These are phyloP conservation scores for Pseudomyrmex dendroicus DNA, from an alignment of 1,140 invertebrate species.

Conservation along the genomic window DNA sequence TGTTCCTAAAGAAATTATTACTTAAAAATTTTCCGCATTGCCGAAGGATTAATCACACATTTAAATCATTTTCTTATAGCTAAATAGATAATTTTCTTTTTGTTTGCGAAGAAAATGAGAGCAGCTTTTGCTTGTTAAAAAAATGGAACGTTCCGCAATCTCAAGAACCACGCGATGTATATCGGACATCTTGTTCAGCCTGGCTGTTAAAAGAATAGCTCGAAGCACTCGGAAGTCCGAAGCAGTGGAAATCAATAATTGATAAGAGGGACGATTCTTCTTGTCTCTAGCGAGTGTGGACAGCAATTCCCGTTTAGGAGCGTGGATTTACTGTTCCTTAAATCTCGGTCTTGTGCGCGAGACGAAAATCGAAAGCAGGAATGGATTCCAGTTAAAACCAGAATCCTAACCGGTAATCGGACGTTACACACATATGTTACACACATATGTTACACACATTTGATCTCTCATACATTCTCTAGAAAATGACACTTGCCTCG, in stretches of 20 bases:
- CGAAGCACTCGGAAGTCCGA: constrained; percentile 42
- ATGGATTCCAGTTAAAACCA: constrained; percentile 8
- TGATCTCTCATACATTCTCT: background rate
- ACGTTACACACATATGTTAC: too few species aligned
- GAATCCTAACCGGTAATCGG: background rate
- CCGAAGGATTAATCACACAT: too few species aligned
- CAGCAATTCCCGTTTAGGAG: constrained; percentile 31
- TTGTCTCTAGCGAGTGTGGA: constrained; percentile 48
- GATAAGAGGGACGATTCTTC: constrained; percentile 56
- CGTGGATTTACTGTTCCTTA: constrained; percentile 38
- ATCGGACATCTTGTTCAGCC: constrained; percentile 33
- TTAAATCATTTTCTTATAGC: too few species aligned
- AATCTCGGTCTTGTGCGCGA: background rate
- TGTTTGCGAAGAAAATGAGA: background rate
- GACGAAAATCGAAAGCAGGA: constrained; percentile 12
- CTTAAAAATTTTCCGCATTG: too few species aligned
- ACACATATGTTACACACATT: background rate
- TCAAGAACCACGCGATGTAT: background rate
- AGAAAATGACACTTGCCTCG: too few species aligned
- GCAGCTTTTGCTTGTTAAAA: background rate
- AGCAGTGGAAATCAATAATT: constrained; percentile 56
- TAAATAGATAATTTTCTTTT: background rate
- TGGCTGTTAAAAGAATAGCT: constrained; percentile 30
- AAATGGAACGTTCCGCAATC: background rate
- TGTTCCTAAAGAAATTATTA: too few species aligned